Conservation (phyloP, 2,888 invertebrate genomes). For the Hypomecis atomaria region DNA sequence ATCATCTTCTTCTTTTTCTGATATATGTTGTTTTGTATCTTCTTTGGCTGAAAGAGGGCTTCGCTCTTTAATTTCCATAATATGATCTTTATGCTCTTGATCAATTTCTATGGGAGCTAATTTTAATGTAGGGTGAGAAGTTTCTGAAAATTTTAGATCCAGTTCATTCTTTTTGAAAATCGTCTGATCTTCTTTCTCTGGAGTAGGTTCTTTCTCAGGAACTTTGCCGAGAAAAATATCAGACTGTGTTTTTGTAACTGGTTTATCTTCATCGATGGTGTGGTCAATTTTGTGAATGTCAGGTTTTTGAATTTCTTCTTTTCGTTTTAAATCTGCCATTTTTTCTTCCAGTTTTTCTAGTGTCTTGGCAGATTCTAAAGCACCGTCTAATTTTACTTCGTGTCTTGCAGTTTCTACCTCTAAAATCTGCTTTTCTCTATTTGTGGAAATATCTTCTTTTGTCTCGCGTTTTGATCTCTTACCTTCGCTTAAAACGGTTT, state of each 20-base stretch:
- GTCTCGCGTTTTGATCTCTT: slow-evolving; percentile 61
- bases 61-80: slow-evolving; percentile 28
- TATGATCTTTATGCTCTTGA: slow-evolving; percentile 13
- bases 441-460: slow-evolving; percentile 33
- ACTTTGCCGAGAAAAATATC: slow-evolving; percentile 55
- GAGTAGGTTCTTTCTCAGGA: slow-evolving; percentile 60
- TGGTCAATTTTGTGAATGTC: slow-evolving; percentile 25
- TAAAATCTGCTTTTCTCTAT: slow-evolving; percentile 8
- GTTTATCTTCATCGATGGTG: slow-evolving; percentile 55
- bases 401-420: slow-evolving; percentile 28
- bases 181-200: slow-evolving; percentile 54
- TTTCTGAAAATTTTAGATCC: slow-evolving; percentile 20
- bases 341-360: slow-evolving; percentile 79
- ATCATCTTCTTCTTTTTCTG: slow-evolving; percentile 41
- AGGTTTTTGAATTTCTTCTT: slow-evolving; percentile 43
- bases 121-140: slow-evolving; percentile 3
- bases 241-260: slow-evolving; percentile 54
- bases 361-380: slow-evolving; percentile 73
- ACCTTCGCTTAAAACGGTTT: slow-evolving; percentile 73
- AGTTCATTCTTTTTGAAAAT: slow-evolving; percentile 23
- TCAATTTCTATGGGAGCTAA: slow-evolving; percentile 2
- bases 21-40: slow-evolving; percentile 37
- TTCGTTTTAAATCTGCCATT: slow-evolving; percentile 68
- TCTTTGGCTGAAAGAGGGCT: slow-evolving; percentile 41
- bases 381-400: slow-evolving; percentile 57